Percentiles rank a stretch among this genome's conserved stretches.
Conservation (phyloP, 2,888 invertebrate species). For the Orthonychiurus folsomi region DNA sequence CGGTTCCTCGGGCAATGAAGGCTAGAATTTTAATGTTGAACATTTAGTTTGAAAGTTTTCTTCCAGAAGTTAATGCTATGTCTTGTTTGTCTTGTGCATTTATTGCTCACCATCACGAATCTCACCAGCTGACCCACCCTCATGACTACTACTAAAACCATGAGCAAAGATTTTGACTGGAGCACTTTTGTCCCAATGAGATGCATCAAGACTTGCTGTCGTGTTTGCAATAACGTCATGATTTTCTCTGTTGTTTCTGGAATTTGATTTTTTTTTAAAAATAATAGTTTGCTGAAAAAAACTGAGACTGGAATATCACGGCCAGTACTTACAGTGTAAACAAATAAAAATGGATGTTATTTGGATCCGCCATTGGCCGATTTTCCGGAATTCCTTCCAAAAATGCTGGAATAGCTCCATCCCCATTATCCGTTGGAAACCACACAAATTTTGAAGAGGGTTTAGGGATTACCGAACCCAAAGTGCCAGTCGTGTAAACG, state of each 20-base stretch:
- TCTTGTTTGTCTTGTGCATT: too few species aligned
- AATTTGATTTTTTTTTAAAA: too few species aligned
- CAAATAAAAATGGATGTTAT: slow-evolving; percentile 33
- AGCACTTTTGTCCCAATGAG: slow-evolving; percentile 24
- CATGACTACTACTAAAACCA: slow-evolving; percentile 29
- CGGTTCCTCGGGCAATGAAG: slow-evolving; percentile 39
- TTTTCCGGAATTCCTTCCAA: slow-evolving; percentile 21
- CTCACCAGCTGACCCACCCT: slow-evolving; percentile 21
- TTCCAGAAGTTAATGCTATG: too few species aligned
- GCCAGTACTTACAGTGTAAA: slow-evolving; percentile 28
- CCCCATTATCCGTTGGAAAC: slow-evolving; percentile 29
- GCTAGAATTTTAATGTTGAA: too few species aligned
- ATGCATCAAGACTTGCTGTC: slow-evolving; percentile 14
- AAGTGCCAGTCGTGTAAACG: not conserved
- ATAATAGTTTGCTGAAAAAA: too few species aligned
- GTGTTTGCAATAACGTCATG: slow-evolving; percentile 1
- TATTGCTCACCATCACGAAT: slow-evolving; percentile 5
- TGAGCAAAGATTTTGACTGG: slow-evolving; percentile 30
- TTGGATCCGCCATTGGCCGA: slow-evolving; percentile 21
- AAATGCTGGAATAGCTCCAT: slow-evolving; percentile 28
- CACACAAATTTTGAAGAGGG: slow-evolving; percentile 30
- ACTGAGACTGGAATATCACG: too few species aligned
- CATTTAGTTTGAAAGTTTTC: too few species aligned
- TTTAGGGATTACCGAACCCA: not conserved
- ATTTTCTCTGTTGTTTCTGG: not conserved